Conservation (phyloP, 2,797 vertebrate species). For the Macropodus opercularis region DNA sequence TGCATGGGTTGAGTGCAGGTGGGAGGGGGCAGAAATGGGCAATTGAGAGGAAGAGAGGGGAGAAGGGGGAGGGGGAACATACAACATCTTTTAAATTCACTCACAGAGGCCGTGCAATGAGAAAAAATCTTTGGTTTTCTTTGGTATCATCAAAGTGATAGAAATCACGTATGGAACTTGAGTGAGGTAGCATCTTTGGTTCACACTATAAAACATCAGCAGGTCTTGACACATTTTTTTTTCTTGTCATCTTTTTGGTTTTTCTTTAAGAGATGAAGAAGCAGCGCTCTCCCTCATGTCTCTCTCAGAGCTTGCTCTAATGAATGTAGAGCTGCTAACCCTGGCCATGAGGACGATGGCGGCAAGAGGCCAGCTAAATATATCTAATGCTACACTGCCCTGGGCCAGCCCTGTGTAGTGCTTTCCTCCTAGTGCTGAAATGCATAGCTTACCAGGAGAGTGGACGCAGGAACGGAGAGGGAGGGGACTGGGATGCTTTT, state of each 20-base stretch:
- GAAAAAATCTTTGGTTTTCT: conserved; percentile 99
- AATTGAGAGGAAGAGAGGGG: conserved; percentile 24
- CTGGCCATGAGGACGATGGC: conserved; percentile 82
- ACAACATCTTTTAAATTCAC: conserved; percentile 88
- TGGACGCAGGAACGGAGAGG: conserved; percentile 7
- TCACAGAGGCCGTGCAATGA: conserved; percentile 92
- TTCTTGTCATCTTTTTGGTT: conserved; percentile 66
- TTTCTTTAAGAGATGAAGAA: conserved; percentile 81
- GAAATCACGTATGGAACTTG: conserved; percentile 99
- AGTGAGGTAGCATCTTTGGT: conserved; percentile 99
- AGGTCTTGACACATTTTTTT: conserved; percentile 87
- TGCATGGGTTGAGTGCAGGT: conserved; percentile 60
- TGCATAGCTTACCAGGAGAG: conserved; percentile 84
- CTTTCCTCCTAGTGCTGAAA: conserved; percentile 98
- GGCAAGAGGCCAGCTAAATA: conserved; percentile 77
- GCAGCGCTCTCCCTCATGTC: conserved; percentile 83
- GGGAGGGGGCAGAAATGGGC: conserved; percentile 30
- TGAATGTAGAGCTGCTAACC: conserved; percentile 79
- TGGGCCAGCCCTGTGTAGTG: conserved; percentile 83
- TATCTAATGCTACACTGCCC: conserved; percentile 66
- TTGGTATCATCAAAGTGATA: conserved; percentile 99
- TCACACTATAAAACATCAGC: conserved; percentile 98
- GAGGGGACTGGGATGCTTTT: conserved; percentile 46
- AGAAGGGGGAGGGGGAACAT: conserved; percentile 52
- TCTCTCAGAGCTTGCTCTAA: conserved; percentile 85